A percentile compares a stretch with the other conserved stretches of the same genome.
Conservation (phyloP, 2,113 vertebrate species). For the Microtus oregoni region DNA sequence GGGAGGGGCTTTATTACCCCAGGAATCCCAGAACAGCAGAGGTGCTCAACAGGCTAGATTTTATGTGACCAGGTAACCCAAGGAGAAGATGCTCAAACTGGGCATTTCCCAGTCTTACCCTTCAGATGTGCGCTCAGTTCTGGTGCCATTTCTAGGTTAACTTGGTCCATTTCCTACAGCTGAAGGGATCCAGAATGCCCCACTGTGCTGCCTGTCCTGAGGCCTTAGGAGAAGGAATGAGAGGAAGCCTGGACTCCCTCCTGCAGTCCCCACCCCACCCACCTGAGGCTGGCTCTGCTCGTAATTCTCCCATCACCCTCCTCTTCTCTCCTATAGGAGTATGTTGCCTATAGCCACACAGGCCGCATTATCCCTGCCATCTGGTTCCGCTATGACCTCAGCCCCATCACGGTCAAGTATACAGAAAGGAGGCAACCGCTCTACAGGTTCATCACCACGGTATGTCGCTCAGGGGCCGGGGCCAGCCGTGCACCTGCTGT, state of each 20-base stretch:
- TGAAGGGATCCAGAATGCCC: not conserved
- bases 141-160: not conserved
- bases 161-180: not conserved
- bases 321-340: slow-evolving; percentile 89
- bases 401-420: slow-evolving; percentile 99
- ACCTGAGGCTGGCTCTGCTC: not conserved
- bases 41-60: not conserved
- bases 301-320: not conserved
- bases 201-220: fast-evolving
- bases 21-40: not conserved
- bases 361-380: slow-evolving; percentile 98
- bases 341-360: slow-evolving; percentile 98
- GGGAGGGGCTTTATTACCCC: not conserved
- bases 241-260: not conserved
- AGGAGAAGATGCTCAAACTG: too few species aligned
- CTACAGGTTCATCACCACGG: slow-evolving; percentile 98
- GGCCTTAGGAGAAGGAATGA: not conserved
- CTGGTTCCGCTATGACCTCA: slow-evolving; percentile 99
- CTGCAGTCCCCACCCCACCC: not conserved
- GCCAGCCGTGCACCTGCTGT: not conserved
- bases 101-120: not conserved
- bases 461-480: slow-evolving; percentile 84
- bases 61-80: fast-evolving
- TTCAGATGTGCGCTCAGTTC: not conserved
- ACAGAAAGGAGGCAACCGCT: slow-evolving; percentile 96